A percentile compares a stretch with the other conserved stretches of the same genome.
These are phyloP conservation scores for Rhaphigaster nebulosa DNA, from an alignment of 2,888 invertebrate species.

Conservation along the genomic window DNA sequence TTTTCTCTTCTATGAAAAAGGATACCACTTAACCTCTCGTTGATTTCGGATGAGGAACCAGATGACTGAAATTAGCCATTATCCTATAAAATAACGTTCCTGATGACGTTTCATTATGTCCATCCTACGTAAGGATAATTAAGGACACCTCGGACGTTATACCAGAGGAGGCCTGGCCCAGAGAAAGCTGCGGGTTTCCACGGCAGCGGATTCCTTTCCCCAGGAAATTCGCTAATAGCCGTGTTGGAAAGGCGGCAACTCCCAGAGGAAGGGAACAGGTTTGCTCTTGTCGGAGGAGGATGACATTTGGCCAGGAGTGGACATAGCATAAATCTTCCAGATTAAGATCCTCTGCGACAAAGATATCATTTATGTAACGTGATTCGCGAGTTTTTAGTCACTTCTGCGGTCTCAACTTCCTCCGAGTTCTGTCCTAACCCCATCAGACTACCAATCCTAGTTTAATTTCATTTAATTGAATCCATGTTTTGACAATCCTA, in stretches of 20 bases:
- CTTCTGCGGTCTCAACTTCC: not conserved
- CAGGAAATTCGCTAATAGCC: slow-evolving; percentile 40
- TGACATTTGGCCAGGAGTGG: not conserved
- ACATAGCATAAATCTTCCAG: not conserved
- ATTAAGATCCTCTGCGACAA: not conserved
- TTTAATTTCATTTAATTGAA: too few species aligned
- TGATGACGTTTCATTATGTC: not conserved
- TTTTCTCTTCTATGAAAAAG: not conserved
- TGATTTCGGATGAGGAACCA: not conserved
- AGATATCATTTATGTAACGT: not conserved
- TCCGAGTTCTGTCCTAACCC: too few species aligned
- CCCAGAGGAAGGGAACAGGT: not conserved
- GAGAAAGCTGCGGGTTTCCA: slow-evolving; percentile 36
- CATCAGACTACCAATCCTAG: too few species aligned
- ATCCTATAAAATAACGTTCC: not conserved
- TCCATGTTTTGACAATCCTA: too few species aligned
- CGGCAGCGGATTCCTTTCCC: slow-evolving; percentile 16
- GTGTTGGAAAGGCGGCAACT: not conserved
- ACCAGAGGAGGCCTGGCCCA: not conserved
- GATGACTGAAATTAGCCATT: not conserved
- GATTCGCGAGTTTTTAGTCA: not conserved
- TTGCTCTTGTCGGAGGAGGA: not conserved
- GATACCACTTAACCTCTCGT: not conserved
- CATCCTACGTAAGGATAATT: slow-evolving; percentile 30
- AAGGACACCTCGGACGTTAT: slow-evolving; percentile 13